Evolutionary conservation across 2,113 vertebrate species (phyloP), one percentile per base, ranked within the genome.

Genomic region (Lonchura striata): DNA sequence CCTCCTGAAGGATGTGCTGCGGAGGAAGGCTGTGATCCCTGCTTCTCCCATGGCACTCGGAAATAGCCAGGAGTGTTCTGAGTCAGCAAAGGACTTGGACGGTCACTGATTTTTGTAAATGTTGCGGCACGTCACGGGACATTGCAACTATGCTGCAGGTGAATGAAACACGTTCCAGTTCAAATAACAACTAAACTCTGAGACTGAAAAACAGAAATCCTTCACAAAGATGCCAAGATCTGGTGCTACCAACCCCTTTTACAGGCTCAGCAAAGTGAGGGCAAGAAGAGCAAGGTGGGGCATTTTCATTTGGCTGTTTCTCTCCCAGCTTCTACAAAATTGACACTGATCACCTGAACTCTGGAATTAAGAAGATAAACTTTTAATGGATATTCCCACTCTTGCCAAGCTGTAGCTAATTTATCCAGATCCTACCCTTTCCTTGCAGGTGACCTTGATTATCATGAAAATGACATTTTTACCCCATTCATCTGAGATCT

Each of bases 101-200:
- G 16, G 12, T 4, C 82, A 27, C 2, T 54, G 52, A 25, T 19
- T 56, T 65, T 44, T 75, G 13, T 28, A 82, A 53, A 47, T 5
- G 41, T 49, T 69, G 10, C 2, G 3, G 47, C 19, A 27, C 2
- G 1, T 37, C n/a, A 21, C 5, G 31, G 59, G 44, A 75, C 64
- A 53, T 64, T 3, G 6, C 1, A 0, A 39, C 42, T 70, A 7
- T 1, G 1, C 61, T 50, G 44, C 50, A 79, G 41, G 22, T 13
- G 39, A 83, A 75, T 25, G 4, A n/a, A 70, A 81, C 78, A 33
- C 7, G 8, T 64, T 52, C 42, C 52, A 35, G 27, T 86, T 64
- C 28, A 59, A 83, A 63, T 11, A 57, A 44, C 37, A 70, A 8
- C 54, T 66, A 37, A 39, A 44, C 10, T 25, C 19, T 24, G 47